Evolutionary conservation across 2,113 vertebrate species (phyloP).

Genomic region (Ancistrus triradiatus): DNA sequence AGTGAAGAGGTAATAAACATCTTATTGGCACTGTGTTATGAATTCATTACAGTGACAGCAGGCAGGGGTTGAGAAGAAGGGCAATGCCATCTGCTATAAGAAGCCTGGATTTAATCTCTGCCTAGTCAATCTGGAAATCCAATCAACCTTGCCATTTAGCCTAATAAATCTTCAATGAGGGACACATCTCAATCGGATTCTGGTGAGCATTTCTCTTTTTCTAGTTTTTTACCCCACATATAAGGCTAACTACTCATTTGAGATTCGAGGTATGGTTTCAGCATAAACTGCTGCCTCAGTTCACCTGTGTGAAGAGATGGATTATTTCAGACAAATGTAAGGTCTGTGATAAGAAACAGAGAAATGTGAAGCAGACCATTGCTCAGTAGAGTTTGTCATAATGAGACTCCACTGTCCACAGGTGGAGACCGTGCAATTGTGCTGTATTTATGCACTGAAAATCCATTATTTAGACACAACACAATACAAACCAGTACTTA

Average conservation of each 20-base stretch:
- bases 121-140: conserved; percentile 33
- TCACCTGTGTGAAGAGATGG: not conserved
- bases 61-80: conserved; percentile 20
- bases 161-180: conserved; percentile 36
- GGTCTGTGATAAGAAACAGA: too few relatives aligned
- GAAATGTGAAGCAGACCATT: conserved; percentile 7
- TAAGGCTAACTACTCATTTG: conserved; percentile 6
- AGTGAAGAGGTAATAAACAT: conserved; percentile 49
- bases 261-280: conserved; percentile 21
- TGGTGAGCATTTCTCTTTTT: not conserved
- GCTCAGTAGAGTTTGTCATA: conserved; percentile 7
- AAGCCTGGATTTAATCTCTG: conserved; percentile 39
- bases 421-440: conserved; percentile 36
- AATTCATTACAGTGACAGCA: conserved; percentile 53
- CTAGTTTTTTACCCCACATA: not conserved
- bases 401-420: not conserved
- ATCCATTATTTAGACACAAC: too few relatives aligned
- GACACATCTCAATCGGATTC: conserved; percentile 18
- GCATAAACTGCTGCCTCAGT: conserved; percentile 8
- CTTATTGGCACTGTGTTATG: conserved; percentile 48
- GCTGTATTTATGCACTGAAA: conserved; percentile 31
- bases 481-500: too few relatives aligned
- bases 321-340: not conserved
- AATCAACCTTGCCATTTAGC: conserved; percentile 36
- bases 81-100: conserved; percentile 36